Evolutionary conservation across 2,888 invertebrate genomes (phyloP), one percentile per base, ranked within the genome.

Genomic region (Platycnemis pennipes): DNA sequence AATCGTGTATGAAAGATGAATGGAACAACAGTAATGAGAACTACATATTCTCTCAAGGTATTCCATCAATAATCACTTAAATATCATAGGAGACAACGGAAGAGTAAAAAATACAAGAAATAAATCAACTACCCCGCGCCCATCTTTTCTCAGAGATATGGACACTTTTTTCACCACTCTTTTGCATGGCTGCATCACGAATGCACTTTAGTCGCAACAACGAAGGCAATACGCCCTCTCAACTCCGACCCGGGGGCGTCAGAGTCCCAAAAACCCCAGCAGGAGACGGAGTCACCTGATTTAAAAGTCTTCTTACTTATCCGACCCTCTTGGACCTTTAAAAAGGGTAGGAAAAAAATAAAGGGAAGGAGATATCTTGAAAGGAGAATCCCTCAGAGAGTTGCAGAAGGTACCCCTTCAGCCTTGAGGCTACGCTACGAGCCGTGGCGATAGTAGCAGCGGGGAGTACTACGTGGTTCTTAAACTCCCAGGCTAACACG

Each of bases 401-500:
- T 77, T n/a, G 77, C 77, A 77, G 77, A 37, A 31, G 77, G 77
- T n/a, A 63, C 63, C 63, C 26, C 63, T 63, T 26, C 63, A 37
- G 31, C 77, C 77, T 37, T 11, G 77, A 77, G 77, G 37, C 31
- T 13, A 16, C 77, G 16, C 13, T 26, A n/a, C 63, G 26, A 37
- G 77, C 26, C 16, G 77, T 77, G 37, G 77, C 77, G 77, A 77
- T 63, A 63, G 63, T 63, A 63, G 26, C 7, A 26, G 63, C 63
- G n/a, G 63, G n/a, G 3, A 8, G 69, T 89, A 45, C 87, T 87
- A 89, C 42, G 89, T 44, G 26, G 91, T 91, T 49, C 91, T 91
- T 69, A 91, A 91, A 69, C 63, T 42, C 69, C 44, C 31, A 3
- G 31, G 11, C 4, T 44, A 91, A 53, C 91, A 91, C 91, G 91